Base-by-base conservation (phyloP, 2,888 invertebrate genomes). In the Dinocampus coccinellae region DNA sequence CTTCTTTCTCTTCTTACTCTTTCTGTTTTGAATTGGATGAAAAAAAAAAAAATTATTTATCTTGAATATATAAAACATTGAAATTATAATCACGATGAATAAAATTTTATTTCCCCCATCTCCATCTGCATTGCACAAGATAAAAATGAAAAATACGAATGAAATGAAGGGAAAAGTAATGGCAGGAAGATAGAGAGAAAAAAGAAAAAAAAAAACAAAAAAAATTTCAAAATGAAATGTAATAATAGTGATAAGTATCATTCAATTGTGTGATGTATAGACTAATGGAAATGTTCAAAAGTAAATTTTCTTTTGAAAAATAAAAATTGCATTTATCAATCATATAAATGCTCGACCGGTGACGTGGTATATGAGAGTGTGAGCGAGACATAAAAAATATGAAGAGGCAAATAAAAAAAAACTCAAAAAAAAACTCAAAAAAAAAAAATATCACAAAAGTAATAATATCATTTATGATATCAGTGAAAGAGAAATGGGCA, bases 401-500 rank as follows among this genome's bases (percentile, higher is more conserved):
- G 20, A 6, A 16, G 7, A 16, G 6, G 16, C 16, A 16, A 47
- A 16, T 47, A 16, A 39, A 39, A 39, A 39, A 39, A 39, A 39
- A n/a, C n/a, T n/a, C n/a, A 39, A 39, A 39, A 39, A 39, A 33
- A 33, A 33, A 33, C n/a, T n/a, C n/a, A 33, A 33, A 33, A 33
- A 33, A 7, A 33, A 33, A 33, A 33, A 39, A 39, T n/a, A 16
- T 47, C 47, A 47, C 47, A 3, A 47, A 47, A 16, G 47, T 47
- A 47, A 47, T 47, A 47, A 47, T 47, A 47, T 47, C 16, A 47
- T 47, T 6, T 47, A 47, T 16, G 47, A 47, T 47, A 47, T 16
- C n/a, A 47, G 47, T 47, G 16, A 16, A 47, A 16, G 16, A 47
- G 47, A 47, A 47, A 16, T 47, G 39, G 47, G 70, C 75, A 71